phyloP scores from a whole-genome alignment of 2,113 vertebrate species.

The Nibea albiflora region DNA sequence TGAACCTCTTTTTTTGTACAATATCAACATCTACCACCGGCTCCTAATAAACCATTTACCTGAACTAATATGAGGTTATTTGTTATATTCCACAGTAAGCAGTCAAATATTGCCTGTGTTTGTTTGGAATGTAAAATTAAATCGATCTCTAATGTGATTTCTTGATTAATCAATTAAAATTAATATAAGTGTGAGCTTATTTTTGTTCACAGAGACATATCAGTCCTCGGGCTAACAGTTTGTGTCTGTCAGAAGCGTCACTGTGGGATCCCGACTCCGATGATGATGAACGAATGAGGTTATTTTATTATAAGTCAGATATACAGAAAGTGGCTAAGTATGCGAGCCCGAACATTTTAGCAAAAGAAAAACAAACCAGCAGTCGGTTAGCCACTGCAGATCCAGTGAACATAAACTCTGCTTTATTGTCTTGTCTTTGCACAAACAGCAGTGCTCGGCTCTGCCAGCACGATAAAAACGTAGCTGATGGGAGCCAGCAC shows the following conservation, averaged over 20 bases:
- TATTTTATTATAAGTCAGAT: not conserved
- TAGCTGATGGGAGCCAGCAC: not conserved
- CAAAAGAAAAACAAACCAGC: slow-evolving; percentile 1
- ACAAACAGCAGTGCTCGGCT: not conserved
- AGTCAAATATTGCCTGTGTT: not conserved
- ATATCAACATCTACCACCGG: not conserved
- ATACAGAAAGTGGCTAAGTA: not conserved
- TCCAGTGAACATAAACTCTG: not conserved
- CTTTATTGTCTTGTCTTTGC: slow-evolving; percentile 33
- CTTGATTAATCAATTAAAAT: not conserved
- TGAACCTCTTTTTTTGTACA: not conserved
- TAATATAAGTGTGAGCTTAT: not conserved
- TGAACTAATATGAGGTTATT: not conserved
- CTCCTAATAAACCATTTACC: not conserved
- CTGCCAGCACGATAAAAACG: not conserved
- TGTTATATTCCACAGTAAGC: not conserved
- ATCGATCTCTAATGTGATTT: not conserved
- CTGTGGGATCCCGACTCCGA: not conserved
- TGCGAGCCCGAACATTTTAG: not conserved
- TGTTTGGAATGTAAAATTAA: not conserved
- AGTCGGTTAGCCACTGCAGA: not conserved
- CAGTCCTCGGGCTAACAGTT: not conserved
- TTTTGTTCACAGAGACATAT: not conserved
- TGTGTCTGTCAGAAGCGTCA: not conserved
- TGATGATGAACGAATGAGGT: not conserved